phyloP scores from a whole-genome alignment of 2,797 vertebrate species.

The Nannoperca australis region DNA sequence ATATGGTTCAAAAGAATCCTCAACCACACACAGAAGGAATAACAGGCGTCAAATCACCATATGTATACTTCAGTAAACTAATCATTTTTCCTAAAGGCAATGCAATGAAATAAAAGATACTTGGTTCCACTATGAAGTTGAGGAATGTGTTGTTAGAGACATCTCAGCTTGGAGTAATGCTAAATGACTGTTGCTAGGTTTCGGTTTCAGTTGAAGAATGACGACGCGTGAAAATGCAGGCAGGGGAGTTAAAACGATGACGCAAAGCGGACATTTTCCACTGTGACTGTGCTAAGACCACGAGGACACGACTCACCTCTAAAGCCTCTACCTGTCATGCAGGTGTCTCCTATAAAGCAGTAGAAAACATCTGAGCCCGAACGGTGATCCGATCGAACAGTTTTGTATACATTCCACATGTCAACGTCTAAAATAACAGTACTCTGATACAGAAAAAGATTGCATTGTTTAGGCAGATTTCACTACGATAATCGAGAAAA shows the following conservation, averaged over 20 bases:
- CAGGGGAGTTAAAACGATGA: constrained; percentile 41
- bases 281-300: constrained; percentile 73
- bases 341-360: constrained; percentile 75
- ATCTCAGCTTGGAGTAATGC: constrained; percentile 41
- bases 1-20: constrained; percentile 39
- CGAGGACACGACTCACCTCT: constrained; percentile 64
- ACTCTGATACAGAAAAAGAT: constrained; percentile 84
- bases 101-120: constrained; percentile 44
- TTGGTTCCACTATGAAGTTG: constrained; percentile 52
- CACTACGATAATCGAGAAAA: constrained; percentile 74
- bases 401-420: constrained; percentile 83
- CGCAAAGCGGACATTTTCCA: constrained; percentile 59
- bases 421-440: constrained; percentile 84
- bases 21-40: constrained; percentile 31
- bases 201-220: background rate
- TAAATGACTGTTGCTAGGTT: constrained; percentile 28
- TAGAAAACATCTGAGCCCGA: constrained; percentile 73
- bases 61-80: constrained; percentile 52
- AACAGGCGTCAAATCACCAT: constrained; percentile 47
- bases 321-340: constrained; percentile 80
- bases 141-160: constrained; percentile 79
- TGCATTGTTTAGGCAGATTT: constrained; percentile 83
- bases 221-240: constrained; percentile 48
- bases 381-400: constrained; percentile 51
- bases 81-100: constrained; percentile 56